Conservation (phyloP, 2,113 vertebrate species). For the Synodontis membranacea region DNA sequence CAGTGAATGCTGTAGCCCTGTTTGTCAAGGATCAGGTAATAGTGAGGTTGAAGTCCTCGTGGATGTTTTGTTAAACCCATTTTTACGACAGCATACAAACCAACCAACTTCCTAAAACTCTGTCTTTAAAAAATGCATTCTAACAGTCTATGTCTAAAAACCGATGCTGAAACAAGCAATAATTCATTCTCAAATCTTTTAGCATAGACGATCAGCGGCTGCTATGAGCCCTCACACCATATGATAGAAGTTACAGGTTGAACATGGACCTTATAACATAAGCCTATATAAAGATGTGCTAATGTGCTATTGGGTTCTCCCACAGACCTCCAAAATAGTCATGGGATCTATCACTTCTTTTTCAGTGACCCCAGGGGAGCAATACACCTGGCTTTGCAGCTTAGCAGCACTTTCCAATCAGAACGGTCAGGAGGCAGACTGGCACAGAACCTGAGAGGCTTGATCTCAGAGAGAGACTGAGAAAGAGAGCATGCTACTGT, state of each 20-base stretch:
- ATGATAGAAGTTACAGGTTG: conserved; percentile 11
- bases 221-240: conserved; percentile 3
- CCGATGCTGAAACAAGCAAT: neutral
- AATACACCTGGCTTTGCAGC: conserved; percentile 79
- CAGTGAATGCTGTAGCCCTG: conserved; percentile 53
- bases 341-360: conserved; percentile 71
- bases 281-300: conserved; percentile 30
- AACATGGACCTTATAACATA: conserved; percentile 37
- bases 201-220: neutral
- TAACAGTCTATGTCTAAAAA: neutral
- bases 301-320: conserved; percentile 50
- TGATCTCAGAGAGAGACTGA: conserved; percentile 60
- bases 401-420: conserved; percentile 75
- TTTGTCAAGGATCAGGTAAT: conserved; percentile 53
- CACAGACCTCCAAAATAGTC: conserved; percentile 58
- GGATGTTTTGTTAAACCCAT: conserved; percentile 12
- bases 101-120: neutral
- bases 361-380: conserved; percentile 72
- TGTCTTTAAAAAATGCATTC: neutral
- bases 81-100: neutral
- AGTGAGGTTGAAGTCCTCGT: conserved; percentile 18
- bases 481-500: conserved; percentile 57
- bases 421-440: conserved; percentile 68
- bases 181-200: conserved; percentile 11
- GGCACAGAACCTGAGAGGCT: conserved; percentile 71